phyloP scores from a whole-genome alignment of 2,888 invertebrate genomes.

The Eupithecia tripunctaria region DNA sequence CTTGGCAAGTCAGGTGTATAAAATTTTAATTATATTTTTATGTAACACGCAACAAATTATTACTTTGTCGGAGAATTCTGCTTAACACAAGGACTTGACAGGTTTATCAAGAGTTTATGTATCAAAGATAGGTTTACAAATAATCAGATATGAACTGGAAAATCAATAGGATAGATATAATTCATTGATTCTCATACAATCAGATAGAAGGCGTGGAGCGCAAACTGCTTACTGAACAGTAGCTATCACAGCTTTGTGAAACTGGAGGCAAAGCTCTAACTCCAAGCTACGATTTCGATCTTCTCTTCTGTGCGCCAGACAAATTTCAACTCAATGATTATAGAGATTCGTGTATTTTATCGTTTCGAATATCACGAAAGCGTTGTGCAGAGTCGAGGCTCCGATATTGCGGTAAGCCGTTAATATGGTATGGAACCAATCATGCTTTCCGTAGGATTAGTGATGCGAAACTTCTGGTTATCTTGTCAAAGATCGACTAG shows the following conservation, averaged over 20 bases:
- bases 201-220: neutral
- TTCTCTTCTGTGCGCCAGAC: neutral
- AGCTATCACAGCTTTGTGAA: conserved; percentile 2
- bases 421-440: conserved; percentile 27
- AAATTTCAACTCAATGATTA: neutral
- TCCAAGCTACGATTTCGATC: neutral
- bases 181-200: neutral
- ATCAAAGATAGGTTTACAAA: neutral
- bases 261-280: neutral
- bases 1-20: neutral
- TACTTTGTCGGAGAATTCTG: neutral
- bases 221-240: neutral
- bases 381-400: neutral
- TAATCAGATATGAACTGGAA: neutral
- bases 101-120: neutral
- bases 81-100: neutral
- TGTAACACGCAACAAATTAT: neutral
- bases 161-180: neutral
- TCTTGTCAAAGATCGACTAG: conserved; percentile 22
- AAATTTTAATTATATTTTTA: neutral
- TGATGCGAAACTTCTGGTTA: conserved; percentile 10
- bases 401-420: conserved; percentile 15
- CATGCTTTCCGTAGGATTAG: conserved; percentile 26
- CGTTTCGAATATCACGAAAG: neutral
- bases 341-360: neutral